Evolutionary conservation across 2,113 vertebrate genomes (phyloP), one percentile per base, ranked within the genome.

Genomic region (Trogon surrucura): DNA sequence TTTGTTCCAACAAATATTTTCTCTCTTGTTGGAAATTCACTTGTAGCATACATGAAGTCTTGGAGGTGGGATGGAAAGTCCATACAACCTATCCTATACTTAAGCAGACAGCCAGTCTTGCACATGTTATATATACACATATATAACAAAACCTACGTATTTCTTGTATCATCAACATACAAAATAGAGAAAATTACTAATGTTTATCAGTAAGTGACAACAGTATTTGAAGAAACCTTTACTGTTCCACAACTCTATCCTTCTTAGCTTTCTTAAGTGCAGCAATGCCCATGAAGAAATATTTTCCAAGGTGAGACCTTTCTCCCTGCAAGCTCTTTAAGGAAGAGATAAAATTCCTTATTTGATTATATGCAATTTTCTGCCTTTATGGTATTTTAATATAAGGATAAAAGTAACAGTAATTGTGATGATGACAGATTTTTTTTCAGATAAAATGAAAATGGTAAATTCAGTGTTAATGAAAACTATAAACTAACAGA

Each of bases 401-500:
- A 57, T 41, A 92, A 81, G 36, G 38, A 70, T 8, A 89, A 84
- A 92, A 95, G 36, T 87, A 92, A 84, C 54, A 69, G 72, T 85
- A 93, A 91, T 89, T 84, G 38, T 66, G 66, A 74, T 51, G 32
- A 83, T 79, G 61, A 75, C 5, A 85, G 17, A 38, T 65, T 85
- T 74, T 95, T 54, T 92, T 51, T 1, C n/a, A 80, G 72, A 38
- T 26, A 50, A 92, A 95, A 93, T 87, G 36, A 94, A 95, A 95
- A 95, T 62, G 77, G 77, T 75, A 94, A 97, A 95, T 91, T 89
- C 50, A 47, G 19, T 17, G 50, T 45, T 95, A 93, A 92, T 87
- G 91, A 97, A 95, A 95, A 94, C 88, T 87, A 89, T 81, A 88
- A 96, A 95, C 65, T 71, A 94, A 93, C 19, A 57, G 64, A 80